Conservation (phyloP, 2,888 invertebrate species). For the Machimus rusticus region DNA sequence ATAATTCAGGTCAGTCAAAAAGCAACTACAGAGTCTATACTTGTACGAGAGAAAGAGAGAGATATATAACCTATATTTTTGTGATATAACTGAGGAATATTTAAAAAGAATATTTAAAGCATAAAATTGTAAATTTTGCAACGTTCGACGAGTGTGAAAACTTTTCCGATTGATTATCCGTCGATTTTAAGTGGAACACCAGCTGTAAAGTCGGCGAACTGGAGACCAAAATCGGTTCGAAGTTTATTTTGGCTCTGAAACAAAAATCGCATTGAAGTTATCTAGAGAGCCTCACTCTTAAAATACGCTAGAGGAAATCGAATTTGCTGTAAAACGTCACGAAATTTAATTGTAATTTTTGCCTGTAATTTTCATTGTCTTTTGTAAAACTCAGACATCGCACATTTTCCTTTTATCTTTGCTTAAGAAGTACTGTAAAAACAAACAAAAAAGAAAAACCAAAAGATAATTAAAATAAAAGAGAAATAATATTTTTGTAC, state of each 20-base stretch:
- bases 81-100: constrained; percentile 9
- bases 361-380: background rate
- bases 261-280: background rate
- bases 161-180: background rate
- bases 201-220: background rate
- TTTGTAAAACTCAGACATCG: background rate
- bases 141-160: background rate
- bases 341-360: background rate
- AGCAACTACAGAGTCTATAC: constrained; percentile 15
- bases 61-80: constrained; percentile 16
- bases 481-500: background rate
- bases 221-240: background rate
- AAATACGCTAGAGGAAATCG: background rate
- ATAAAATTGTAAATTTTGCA: background rate
- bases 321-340: background rate
- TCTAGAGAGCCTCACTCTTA: background rate
- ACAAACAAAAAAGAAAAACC: background rate
- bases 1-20: constrained; percentile 13
- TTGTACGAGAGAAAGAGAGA: background rate
- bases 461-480: background rate
- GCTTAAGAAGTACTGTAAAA: background rate
- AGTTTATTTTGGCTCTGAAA: background rate
- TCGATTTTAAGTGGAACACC: background rate
- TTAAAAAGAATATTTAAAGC: background rate
- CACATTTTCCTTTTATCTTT: background rate